Conservation (phyloP, 2,888 invertebrate species). For the Cerastis leucographa region DNA sequence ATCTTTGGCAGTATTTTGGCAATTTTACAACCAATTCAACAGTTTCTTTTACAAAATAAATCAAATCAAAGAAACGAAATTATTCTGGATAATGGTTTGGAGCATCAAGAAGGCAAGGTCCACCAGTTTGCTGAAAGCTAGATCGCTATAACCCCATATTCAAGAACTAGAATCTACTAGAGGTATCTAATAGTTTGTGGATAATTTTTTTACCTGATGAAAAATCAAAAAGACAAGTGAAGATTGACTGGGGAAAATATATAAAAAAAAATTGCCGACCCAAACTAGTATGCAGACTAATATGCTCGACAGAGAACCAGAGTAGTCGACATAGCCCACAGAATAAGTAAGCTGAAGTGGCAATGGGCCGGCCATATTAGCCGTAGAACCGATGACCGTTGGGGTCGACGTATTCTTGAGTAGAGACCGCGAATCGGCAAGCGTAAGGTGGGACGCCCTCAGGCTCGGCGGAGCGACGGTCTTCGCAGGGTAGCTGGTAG, state of each 20-base stretch:
- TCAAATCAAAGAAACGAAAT: background rate
- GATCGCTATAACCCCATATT: background rate
- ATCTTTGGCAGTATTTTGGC: background rate
- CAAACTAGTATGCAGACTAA: background rate
- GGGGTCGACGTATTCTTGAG: too few species aligned
- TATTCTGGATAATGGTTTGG: background rate
- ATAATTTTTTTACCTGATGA: background rate
- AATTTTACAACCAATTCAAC: background rate
- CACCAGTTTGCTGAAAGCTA: background rate
- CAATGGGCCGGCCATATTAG: too few species aligned
- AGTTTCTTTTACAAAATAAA: background rate
- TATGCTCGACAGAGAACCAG: too few species aligned
- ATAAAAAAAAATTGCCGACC: background rate
- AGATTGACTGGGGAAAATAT: background rate
- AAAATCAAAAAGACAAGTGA: background rate
- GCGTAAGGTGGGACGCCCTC: too few species aligned
- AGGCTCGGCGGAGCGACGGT: too few species aligned
- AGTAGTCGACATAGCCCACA: too few species aligned
- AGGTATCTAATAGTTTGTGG: background rate
- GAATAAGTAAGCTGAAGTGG: too few species aligned
- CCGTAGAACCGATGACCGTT: too few species aligned
- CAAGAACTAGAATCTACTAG: background rate
- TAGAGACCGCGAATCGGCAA: too few species aligned
- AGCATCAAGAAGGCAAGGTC: background rate
- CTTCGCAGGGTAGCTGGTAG: too few species aligned